A percentile compares a stretch with the other conserved stretches of the same genome.
Evolutionary conservation across 2,888 invertebrate genomes (phyloP).

Genomic region (Chymomyza procnemis): DNA sequence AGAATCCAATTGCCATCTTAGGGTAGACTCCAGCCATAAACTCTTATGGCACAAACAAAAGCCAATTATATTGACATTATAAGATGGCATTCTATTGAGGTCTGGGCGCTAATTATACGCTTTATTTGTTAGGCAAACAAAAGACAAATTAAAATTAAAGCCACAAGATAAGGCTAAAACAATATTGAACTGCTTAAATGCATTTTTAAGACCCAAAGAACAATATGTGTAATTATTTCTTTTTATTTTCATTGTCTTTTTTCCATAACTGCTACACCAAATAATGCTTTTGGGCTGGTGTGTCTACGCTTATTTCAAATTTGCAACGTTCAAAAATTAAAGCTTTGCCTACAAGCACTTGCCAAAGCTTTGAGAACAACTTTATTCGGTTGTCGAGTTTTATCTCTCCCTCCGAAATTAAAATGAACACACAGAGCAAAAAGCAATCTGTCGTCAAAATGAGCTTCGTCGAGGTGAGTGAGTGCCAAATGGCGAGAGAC

Average conservation of each 20-base stretch:
- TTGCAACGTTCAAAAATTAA: slow-evolving; percentile 34
- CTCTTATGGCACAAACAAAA: neutral
- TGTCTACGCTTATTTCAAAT: slow-evolving; percentile 22
- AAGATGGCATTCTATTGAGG: neutral
- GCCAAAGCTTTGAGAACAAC: slow-evolving; percentile 2
- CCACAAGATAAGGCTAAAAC: neutral
- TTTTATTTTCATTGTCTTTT: neutral
- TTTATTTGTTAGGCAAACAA: neutral
- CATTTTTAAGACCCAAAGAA: neutral
- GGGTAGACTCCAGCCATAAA: too few species aligned
- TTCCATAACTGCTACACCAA: neutral
- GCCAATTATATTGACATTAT: neutral
- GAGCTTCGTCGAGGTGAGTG: neutral
- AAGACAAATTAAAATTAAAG: neutral
- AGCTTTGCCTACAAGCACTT: neutral
- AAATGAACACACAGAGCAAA: neutral
- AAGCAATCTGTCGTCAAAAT: neutral
- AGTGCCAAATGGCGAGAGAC: neutral
- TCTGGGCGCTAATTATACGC: neutral
- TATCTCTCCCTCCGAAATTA: neutral
- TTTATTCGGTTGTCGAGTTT: neutral
- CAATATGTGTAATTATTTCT: neutral
- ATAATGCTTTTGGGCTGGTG: neutral
- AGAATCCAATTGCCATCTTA: neutral
- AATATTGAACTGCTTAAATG: neutral